These are phyloP conservation scores for Dunckerocampus dactyliophorus DNA, from an alignment of 2,113 vertebrate genomes.

Conservation along the genomic window DNA sequence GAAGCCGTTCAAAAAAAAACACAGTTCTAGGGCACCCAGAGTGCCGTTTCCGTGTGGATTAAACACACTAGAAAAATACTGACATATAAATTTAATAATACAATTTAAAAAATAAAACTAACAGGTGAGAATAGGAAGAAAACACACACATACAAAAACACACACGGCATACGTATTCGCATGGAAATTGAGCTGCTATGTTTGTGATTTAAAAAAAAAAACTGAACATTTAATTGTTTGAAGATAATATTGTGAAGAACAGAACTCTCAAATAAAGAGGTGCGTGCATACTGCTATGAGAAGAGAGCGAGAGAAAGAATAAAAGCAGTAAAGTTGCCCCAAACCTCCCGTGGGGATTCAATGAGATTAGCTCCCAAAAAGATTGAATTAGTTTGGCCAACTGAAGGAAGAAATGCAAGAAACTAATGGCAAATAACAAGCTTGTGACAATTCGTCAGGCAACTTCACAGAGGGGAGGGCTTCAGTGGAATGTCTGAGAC, in stretches of 20 bases:
- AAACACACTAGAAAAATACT: no score
- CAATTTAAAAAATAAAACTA: background rate
- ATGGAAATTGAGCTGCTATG: no score
- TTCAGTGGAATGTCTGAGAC: conserved; percentile 65
- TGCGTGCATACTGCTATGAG: conserved; percentile 42
- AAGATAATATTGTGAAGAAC: conserved; percentile 9
- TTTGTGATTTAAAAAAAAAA: background rate
- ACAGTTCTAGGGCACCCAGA: no score
- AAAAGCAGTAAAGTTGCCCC: conserved; percentile 26
- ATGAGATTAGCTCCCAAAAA: conserved; percentile 66
- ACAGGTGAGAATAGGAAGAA: no score
- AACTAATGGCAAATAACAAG: conserved; percentile 77
- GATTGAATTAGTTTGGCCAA: conserved; percentile 73
- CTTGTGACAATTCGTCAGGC: conserved; percentile 75
- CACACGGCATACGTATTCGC: no score
- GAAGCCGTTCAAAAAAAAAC: no score
- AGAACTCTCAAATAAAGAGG: conserved; percentile 53
- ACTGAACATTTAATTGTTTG: background rate
- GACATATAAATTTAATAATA: background rate
- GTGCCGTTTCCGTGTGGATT: no score
- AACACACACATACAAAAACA: background rate
- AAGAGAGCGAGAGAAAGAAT: conserved; percentile 4
- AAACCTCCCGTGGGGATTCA: conserved; percentile 54
- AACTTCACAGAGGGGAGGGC: conserved; percentile 67
- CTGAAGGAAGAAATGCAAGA: conserved; percentile 66